These are phyloP conservation scores for Uromys caudimaculatus DNA, from an alignment of 2,797 vertebrate species.

Conservation along the genomic window DNA sequence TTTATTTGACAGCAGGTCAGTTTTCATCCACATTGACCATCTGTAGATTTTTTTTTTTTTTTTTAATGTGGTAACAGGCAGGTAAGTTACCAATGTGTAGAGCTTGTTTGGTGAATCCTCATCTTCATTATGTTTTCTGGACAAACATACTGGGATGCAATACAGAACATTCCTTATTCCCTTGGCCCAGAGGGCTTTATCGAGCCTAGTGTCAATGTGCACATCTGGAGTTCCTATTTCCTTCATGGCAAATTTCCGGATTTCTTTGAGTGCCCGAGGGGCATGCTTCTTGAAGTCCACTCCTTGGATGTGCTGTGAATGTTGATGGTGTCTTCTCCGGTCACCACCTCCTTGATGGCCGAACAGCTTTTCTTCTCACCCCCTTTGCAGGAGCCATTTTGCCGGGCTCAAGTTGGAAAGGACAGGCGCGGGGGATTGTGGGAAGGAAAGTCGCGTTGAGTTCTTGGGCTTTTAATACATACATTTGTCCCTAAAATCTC, in stretches of 20 bases:
- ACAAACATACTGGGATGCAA: fast-evolving
- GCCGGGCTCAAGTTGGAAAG: neutral
- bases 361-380: neutral
- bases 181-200: neutral
- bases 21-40: neutral
- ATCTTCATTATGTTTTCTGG: neutral
- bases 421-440: neutral
- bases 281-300: neutral
- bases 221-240: neutral
- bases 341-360: neutral
- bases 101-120: neutral
- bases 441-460: neutral
- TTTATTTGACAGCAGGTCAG: neutral
- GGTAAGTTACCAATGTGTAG: neutral
- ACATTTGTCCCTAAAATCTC: neutral
- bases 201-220: neutral
- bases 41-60: neutral
- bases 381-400: neutral
- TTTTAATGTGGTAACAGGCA: neutral
- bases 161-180: neutral
- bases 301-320: neutral
- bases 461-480: neutral
- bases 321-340: neutral
- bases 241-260: neutral
- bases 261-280: neutral